Base-by-base conservation (phyloP, 2,888 invertebrate species). In the Lumbricus terrestris region DNA sequence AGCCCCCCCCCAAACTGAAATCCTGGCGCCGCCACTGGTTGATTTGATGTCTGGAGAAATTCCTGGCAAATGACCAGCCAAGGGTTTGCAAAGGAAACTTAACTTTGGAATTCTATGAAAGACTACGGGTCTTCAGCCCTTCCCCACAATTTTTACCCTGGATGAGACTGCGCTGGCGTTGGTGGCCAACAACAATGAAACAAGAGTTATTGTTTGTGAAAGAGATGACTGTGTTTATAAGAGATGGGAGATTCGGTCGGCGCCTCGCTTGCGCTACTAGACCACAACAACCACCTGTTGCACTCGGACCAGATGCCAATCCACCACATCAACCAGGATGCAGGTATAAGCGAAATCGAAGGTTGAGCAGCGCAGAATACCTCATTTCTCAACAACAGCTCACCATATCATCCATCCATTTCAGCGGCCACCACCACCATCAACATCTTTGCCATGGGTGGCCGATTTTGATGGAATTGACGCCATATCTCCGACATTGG, bases 231-330 rank as follows among this genome's bases (percentile, higher is more conserved):
- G 69, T 69, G 69, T 69, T 69, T 69, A 69, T n/a, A 69, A n/a
- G 29, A 69, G 69, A 69, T 69, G n/a, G 69, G n/a, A 69, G 69
- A 69, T n/a, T 69, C 69, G 0, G 29, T 69, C 69, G 69, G 69
- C 69, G 69, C 69, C 69, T 29, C 69, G n/a, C 69, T 69, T 69
- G 69, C 69, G n/a, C n/a, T 69, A 69, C 29, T 3, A 69, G 69
- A 69, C n/a, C 6, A 69, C 69, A 69, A 69, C 69, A 69, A n/a
- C 69, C 69, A 69, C 69, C 69, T n/a, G 69, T 69, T 69, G 69
- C 69, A 69, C 69, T 69, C n/a, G 69, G 69, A 69, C 69, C 69
- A 69, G 69, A 69, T 69, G 69, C 69, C 69, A 69, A 69, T n/a
- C 69, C 29, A 69, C 29, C 16, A 15, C n/a, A 29, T 69, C 69